phyloP scores from a whole-genome alignment of 2,888 invertebrate species.

The Polylopha cassiicola region DNA sequence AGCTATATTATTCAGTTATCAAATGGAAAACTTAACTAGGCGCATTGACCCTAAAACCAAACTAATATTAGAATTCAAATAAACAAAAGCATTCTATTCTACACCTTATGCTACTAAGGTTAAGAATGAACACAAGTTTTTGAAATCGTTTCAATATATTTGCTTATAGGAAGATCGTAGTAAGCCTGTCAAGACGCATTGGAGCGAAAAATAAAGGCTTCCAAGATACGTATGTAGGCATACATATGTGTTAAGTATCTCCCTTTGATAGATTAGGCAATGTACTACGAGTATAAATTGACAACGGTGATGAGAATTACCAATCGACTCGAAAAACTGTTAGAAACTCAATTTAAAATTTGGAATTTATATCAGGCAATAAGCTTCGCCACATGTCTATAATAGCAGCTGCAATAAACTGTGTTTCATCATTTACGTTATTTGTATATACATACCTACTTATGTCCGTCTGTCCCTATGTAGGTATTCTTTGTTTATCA shows the following conservation, averaged over 20 bases:
- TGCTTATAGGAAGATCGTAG: constrained; percentile 24
- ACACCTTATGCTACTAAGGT: neutral
- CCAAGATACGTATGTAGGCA: constrained; percentile 41
- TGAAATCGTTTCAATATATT: constrained; percentile 2
- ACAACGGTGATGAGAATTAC: too few species aligned
- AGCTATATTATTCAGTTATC: constrained; percentile 33
- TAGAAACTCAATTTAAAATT: too few species aligned
- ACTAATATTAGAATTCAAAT: constrained; percentile 8
- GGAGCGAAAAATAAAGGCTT: constrained; percentile 49
- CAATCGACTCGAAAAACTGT: too few species aligned
- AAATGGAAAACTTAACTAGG: constrained; percentile 35
- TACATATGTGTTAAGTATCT: neutral
- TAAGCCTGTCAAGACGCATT: constrained; percentile 40
- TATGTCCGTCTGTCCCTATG: too few species aligned
- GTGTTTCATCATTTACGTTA: too few species aligned
- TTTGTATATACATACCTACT: too few species aligned
- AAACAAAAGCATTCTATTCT: neutral
- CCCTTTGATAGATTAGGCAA: too few species aligned
- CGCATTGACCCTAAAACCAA: constrained; percentile 33
- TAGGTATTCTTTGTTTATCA: too few species aligned
- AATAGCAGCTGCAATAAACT: too few species aligned
- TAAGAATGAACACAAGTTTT: neutral
- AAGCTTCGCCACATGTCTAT: too few species aligned
- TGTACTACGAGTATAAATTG: too few species aligned
- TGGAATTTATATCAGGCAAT: too few species aligned